Evolutionary conservation across 1,140 invertebrate species (phyloP).

Genomic region (Patella vulgata): DNA sequence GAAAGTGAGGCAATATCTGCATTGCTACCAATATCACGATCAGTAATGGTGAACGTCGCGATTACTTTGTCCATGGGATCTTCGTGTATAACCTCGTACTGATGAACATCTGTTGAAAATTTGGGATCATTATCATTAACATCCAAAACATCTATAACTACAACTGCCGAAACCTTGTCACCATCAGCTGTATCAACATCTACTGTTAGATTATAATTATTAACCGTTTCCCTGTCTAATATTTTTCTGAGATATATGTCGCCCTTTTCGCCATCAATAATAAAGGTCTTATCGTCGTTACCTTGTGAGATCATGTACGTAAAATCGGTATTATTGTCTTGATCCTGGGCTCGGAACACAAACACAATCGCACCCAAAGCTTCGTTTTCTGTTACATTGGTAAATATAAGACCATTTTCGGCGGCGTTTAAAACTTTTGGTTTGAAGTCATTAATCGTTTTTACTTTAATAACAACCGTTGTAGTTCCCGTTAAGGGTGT

Average conservation of each 20-base stretch:
- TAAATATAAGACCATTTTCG: too few relatives aligned
- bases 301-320: slow-evolving; percentile 80
- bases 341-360: slow-evolving; percentile 93
- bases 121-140: slow-evolving; percentile 90
- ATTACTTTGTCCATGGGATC: too few relatives aligned
- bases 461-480: slow-evolving; percentile 34
- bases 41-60: too few relatives aligned
- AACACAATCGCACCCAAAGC: slow-evolving; percentile 85
- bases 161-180: slow-evolving; percentile 16
- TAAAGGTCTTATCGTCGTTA: slow-evolving; percentile 76
- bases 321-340: slow-evolving; percentile 89
- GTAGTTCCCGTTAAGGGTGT: slow-evolving; percentile 19
- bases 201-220: slow-evolving; percentile 74
- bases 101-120: slow-evolving; percentile 81
- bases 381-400: too few relatives aligned
- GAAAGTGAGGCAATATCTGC: too few relatives aligned
- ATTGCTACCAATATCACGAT: too few relatives aligned
- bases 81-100: too few relatives aligned
- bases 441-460: slow-evolving; percentile 36
- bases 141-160: slow-evolving; percentile 69
- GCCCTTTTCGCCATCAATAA: slow-evolving; percentile 89
- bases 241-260: slow-evolving; percentile 80
- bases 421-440: too few relatives aligned
- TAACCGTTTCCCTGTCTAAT: slow-evolving; percentile 79
- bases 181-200: slow-evolving; percentile 73